A percentile compares a stretch with the other conserved stretches of the same genome.
phyloP scores from a whole-genome alignment of 2,113 vertebrate species.

The Callaeas wilsoni region DNA sequence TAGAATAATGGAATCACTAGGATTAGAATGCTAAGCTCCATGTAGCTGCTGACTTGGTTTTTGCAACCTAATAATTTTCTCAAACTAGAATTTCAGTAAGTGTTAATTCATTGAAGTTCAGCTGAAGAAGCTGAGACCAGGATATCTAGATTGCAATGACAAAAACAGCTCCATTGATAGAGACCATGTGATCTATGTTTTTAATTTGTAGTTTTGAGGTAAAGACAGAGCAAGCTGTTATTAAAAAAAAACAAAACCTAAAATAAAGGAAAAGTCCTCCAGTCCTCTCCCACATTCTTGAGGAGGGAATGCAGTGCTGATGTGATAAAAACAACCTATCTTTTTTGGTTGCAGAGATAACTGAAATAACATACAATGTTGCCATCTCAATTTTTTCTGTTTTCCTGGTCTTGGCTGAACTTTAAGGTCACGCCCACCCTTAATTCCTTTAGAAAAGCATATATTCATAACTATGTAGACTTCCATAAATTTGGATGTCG shows the following conservation, averaged over 20 bases:
- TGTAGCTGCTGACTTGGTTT: background rate
- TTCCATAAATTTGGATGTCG: background rate
- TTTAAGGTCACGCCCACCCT: background rate
- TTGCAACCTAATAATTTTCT: background rate
- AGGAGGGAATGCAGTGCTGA: rapidly evolving
- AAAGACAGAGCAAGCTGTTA: background rate
- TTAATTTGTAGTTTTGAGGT: background rate
- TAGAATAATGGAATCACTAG: background rate
- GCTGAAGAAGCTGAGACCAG: background rate
- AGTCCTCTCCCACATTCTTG: background rate
- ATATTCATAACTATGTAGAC: background rate
- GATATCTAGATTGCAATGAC: background rate
- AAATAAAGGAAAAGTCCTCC: background rate
- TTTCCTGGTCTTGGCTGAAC: background rate
- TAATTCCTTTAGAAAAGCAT: background rate
- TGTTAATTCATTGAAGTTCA: background rate
- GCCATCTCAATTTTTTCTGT: background rate
- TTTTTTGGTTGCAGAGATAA: background rate
- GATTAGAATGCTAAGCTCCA: background rate
- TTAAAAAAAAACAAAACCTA: background rate
- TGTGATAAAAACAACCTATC: background rate
- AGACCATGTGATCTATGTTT: background rate
- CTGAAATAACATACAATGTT: background rate
- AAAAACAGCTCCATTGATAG: background rate
- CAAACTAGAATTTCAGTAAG: background rate